A percentile compares a stretch with the other conserved stretches of the same genome.
phyloP scores from a whole-genome alignment of 2,797 vertebrate genomes.

The Spinibarbus caldwelli region DNA sequence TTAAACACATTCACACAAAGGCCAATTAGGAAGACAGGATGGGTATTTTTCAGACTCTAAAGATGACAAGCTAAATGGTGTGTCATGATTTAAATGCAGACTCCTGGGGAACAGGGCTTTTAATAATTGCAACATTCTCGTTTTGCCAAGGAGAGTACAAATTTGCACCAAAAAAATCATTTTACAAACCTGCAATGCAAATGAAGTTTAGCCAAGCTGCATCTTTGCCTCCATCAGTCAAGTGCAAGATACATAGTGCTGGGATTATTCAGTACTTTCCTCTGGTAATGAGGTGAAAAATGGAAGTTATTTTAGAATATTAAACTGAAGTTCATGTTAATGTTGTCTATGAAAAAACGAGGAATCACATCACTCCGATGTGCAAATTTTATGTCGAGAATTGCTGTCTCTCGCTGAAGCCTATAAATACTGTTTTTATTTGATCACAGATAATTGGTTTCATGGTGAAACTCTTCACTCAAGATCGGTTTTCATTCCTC shows the following conservation, averaged over 20 bases:
- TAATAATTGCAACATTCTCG: slow-evolving; percentile 41
- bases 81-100: slow-evolving; percentile 58
- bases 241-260: not conserved
- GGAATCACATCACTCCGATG: not conserved
- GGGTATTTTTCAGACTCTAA: slow-evolving; percentile 46
- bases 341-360: not conserved
- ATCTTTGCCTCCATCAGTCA: slow-evolving; percentile 22
- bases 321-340: slow-evolving; percentile 25
- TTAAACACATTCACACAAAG: slow-evolving; percentile 35
- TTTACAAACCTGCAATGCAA: slow-evolving; percentile 31
- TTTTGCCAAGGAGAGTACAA: slow-evolving; percentile 10
- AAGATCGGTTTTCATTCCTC: not conserved
- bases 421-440: slow-evolving; percentile 23
- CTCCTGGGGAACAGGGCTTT: slow-evolving; percentile 39
- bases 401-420: not conserved
- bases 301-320: slow-evolving; percentile 4
- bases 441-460: slow-evolving; percentile 28
- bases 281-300: slow-evolving; percentile 27
- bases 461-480: not conserved
- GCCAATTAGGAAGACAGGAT: slow-evolving; percentile 49
- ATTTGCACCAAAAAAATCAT: slow-evolving; percentile 31
- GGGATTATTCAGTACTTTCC: not conserved
- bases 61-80: slow-evolving; percentile 55
- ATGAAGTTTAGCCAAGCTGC: slow-evolving; percentile 10
- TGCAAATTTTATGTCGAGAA: not conserved